Conservation (phyloP, 2,113 vertebrate species). For the Coptodon bakossiorum region DNA sequence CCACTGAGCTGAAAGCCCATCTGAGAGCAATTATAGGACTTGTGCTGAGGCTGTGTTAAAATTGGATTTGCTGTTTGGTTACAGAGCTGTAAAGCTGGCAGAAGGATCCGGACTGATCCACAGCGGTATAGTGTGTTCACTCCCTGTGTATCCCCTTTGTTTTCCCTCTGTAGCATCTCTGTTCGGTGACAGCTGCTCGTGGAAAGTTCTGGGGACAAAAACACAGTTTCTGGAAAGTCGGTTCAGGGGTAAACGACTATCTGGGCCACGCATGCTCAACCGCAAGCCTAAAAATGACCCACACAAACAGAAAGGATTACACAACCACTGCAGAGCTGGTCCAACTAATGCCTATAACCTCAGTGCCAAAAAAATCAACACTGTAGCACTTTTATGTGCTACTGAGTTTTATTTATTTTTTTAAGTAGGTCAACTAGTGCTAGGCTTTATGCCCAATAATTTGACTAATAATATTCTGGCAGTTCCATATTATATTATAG, state of each 20-base stretch:
- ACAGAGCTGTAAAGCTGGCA: conserved; percentile 7
- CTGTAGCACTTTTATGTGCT: background rate
- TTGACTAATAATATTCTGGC: background rate
- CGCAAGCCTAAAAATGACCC: background rate
- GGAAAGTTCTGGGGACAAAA: conserved; percentile 56
- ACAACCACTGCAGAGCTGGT: background rate
- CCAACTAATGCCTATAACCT: background rate
- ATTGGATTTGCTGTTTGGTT: conserved; percentile 18
- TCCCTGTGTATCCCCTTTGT: conserved; percentile 23
- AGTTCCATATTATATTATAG: background rate
- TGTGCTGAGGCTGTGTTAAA: conserved; percentile 7
- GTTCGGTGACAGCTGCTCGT: conserved; percentile 29
- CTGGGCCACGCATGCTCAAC: background rate
- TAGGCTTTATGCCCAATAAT: background rate
- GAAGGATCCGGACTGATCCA: conserved; percentile 45
- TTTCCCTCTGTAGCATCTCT: background rate
- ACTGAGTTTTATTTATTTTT: background rate
- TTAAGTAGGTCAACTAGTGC: background rate
- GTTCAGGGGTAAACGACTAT: background rate
- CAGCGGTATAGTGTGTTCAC: background rate
- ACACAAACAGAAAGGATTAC: background rate
- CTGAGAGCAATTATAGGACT: conserved; percentile 1
- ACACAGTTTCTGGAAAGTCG: conserved; percentile 36
- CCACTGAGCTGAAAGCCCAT: background rate
- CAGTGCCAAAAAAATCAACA: background rate